These are phyloP conservation scores for Saccostrea cuccullata DNA, from an alignment of 1,140 invertebrate species.

Conservation along the genomic window DNA sequence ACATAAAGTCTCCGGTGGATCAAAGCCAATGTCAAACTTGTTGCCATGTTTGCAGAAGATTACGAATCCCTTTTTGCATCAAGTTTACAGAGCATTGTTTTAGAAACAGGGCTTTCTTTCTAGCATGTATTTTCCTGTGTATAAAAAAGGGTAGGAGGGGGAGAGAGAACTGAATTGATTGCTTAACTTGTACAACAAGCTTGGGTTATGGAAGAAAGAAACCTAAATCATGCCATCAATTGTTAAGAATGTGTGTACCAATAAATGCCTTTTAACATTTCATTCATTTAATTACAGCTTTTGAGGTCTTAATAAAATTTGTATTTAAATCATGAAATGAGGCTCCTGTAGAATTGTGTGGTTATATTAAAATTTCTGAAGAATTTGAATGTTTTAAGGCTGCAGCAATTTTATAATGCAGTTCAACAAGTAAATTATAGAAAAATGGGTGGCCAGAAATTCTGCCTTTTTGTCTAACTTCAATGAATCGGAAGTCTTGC, in stretches of 20 bases:
- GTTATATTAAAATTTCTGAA: not conserved
- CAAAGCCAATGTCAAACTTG: conserved; percentile 7
- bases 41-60: conserved; percentile 28
- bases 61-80: not conserved
- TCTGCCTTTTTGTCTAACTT: not conserved
- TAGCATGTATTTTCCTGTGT: conserved; percentile 11
- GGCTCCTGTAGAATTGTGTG: not conserved
- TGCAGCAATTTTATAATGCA: not conserved
- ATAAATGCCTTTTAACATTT: not conserved
- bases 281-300: too few species aligned
- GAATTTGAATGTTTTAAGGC: not conserved
- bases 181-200: too few species aligned
- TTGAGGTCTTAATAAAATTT: too few species aligned
- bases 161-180: not conserved
- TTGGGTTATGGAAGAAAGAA: too few species aligned
- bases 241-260: not conserved
- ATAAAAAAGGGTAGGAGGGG: not conserved
- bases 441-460: not conserved
- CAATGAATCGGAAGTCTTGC: not conserved
- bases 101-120: not conserved
- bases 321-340: too few species aligned
- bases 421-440: conserved; percentile 1
- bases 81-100: conserved; percentile 28
- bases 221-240: not conserved
- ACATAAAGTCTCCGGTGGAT: not conserved